Percentiles rank a stretch among this genome's conserved stretches.
These are phyloP conservation scores for Clunio marinus DNA, from an alignment of 2,888 invertebrate genomes.

Conservation along the genomic window DNA sequence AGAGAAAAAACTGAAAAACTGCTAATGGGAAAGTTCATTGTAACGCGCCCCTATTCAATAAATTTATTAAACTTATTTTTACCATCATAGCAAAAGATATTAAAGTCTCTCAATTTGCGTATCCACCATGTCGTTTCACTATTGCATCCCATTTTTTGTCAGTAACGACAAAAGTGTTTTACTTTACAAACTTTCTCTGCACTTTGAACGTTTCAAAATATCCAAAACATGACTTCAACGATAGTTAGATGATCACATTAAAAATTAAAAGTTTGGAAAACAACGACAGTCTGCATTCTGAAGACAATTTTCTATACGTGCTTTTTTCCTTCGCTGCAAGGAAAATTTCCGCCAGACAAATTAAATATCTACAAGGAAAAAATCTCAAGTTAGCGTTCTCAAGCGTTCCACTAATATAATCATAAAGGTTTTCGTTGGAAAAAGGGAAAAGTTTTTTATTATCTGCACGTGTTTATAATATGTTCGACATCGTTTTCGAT, in stretches of 20 bases:
- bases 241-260: constrained; percentile 19
- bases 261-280: constrained; percentile 23
- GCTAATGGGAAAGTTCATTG: constrained; percentile 32
- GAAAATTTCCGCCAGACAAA: constrained; percentile 15
- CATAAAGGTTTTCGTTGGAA: neutral
- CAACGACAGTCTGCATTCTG: constrained; percentile 6
- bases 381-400: too few species aligned
- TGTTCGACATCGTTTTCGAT: neutral
- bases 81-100: neutral
- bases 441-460: neutral
- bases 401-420: too few species aligned
- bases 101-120: constrained; percentile 13
- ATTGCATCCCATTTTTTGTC: neutral
- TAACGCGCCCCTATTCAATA: constrained; percentile 10
- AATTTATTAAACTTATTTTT: constrained; percentile 34
- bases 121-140: neutral
- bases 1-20: neutral
- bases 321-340: neutral
- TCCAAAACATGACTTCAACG: neutral
- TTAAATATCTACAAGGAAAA: neutral
- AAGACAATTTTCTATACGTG: neutral
- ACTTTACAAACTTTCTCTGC: too few species aligned
- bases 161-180: neutral
- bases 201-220: too few species aligned
- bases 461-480: constrained; percentile 26